Percentiles rank a stretch among this genome's conserved stretches.
Conservation (phyloP, 2,797 vertebrate species). For the Sebastes hubbsi region DNA sequence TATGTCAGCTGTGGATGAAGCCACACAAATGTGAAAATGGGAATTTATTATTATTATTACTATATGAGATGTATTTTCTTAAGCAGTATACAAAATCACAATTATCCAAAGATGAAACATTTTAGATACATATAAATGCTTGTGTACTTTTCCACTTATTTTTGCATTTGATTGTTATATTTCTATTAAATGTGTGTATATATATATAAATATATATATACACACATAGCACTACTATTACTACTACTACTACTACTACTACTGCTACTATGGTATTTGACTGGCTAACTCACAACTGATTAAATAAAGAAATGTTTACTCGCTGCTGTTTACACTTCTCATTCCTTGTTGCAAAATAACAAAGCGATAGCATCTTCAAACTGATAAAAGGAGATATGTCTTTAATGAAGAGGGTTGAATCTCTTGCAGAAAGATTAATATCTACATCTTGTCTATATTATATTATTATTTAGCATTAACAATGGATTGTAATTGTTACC, state of each 20-base stretch:
- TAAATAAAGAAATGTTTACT: conserved; percentile 28
- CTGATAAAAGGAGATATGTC: background rate
- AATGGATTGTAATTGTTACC: background rate
- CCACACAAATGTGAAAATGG: background rate
- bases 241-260: background rate
- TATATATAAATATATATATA: background rate
- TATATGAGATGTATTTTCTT: background rate
- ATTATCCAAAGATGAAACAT: background rate
- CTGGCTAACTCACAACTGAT: background rate
- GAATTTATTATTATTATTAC: background rate
- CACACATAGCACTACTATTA: background rate
- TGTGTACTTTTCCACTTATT: conserved; percentile 2
- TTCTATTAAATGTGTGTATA: background rate
- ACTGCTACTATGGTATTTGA: background rate
- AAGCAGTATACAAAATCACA: background rate
- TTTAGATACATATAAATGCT: background rate
- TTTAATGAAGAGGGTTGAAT: background rate
- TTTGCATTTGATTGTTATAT: background rate
- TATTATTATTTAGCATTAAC: background rate
- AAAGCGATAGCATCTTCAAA: background rate
- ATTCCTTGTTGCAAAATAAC: background rate
- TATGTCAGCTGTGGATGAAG: conserved; percentile 12
- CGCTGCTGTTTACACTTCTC: background rate
- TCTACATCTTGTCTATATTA: background rate
- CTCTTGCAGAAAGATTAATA: background rate